Evolutionary conservation across 1,140 invertebrate species (phyloP), one percentile per base, ranked within the genome.

Genomic region (Zophobas morio): DNA sequence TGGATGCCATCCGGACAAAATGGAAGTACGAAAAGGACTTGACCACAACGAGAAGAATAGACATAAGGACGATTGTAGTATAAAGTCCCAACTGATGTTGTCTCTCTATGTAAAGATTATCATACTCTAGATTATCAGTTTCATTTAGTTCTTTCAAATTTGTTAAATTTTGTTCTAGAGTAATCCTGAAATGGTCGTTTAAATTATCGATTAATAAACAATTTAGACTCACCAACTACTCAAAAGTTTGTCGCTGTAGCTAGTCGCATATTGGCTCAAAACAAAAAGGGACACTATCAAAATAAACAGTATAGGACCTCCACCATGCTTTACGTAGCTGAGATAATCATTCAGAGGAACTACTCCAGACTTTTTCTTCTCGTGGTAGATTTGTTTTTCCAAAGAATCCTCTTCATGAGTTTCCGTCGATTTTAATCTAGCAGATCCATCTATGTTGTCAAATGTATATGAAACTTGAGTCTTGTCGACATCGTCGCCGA

Each of bases 1-100:
- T 88, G n/a, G 92, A 91, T 1, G 92, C 89, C 72, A 87, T 88
- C 85, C 92, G 90, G 51, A 90, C 91, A 70, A 91, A 87, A 53
- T 87, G 84, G 81, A 85, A 88, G 74, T 87, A 88, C 2, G 34
- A 8, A 20, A 57, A 60, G 2, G 87, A 86, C 76, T 86, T 84
- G 0, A 80, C 6, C 33, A 73, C 35, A 4, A 54, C 34, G 35
- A 75, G 70, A 0, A 79, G 1, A 0, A 75, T 63, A 0, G 47
- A 42, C 20, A 72, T 35, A 0, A 63, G 6, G 6, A 78, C 79
- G 1, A 71, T 20, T 0, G 57, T 46, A 1, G 76, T 32, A 57
- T 79, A 82, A 2, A 78, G 34, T 4, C 39, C 60, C 6, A 82
- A 56, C 3, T 34, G 6, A 32, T 42, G 47, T 1, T 46, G 36